These are phyloP conservation scores for Aptenodytes patagonicus DNA, from an alignment of 2,113 vertebrate genomes.

Conservation along the genomic window DNA sequence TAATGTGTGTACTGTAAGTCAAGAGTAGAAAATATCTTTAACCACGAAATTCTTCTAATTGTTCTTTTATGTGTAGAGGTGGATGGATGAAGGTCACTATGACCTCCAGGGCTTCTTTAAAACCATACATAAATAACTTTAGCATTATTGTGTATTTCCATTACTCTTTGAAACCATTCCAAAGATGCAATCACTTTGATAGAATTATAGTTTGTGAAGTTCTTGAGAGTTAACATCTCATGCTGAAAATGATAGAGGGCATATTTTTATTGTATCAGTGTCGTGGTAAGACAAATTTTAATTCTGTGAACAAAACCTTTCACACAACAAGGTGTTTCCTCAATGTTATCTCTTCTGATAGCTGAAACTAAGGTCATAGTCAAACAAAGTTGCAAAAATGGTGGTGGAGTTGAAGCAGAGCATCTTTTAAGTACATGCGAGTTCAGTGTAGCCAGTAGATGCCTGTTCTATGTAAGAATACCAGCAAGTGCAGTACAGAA, in stretches of 20 bases:
- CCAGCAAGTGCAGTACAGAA: not conserved
- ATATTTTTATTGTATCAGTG: not conserved
- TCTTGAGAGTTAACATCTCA: not conserved
- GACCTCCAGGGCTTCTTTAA: not conserved
- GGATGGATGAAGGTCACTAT: not conserved
- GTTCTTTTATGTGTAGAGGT: not conserved
- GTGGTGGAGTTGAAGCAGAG: not conserved
- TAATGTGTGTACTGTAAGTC: not conserved
- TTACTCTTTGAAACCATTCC: not conserved
- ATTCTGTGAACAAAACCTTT: not conserved
- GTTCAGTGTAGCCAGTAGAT: not conserved
- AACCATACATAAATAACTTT: not conserved
- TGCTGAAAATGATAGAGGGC: not conserved
- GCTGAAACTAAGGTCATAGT: not conserved
- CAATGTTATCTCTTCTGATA: not conserved
- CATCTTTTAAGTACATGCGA: not conserved
- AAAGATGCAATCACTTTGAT: not conserved
- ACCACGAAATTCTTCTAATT: not conserved
- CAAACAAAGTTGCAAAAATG: not conserved
- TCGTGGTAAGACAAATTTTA: not conserved
- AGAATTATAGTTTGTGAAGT: not conserved
- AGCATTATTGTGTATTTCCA: not conserved
- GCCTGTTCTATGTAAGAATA: not conserved
- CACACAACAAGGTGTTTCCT: not conserved
- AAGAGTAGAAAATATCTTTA: not conserved